A percentile compares a stretch with the other conserved stretches of the same genome.
Evolutionary conservation across 2,888 invertebrate genomes (phyloP).

Genomic region (Leptinotarsa peninsularis): DNA sequence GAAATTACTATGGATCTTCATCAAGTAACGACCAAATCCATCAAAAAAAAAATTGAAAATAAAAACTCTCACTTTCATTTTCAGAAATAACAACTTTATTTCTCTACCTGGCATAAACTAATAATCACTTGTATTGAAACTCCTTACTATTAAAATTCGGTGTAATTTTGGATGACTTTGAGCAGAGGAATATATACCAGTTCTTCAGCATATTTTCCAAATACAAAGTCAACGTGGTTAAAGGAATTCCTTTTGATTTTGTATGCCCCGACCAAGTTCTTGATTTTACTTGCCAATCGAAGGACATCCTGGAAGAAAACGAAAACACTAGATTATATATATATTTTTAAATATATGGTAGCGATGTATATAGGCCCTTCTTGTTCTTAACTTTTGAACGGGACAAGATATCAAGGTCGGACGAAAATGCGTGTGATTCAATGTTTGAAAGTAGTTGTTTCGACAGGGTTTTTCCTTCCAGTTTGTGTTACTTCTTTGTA

Average conservation of each 20-base stretch:
- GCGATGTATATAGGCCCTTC: neutral
- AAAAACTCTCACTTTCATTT: neutral
- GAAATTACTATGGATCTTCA: too few relatives aligned
- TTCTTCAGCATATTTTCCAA: constrained; percentile 72
- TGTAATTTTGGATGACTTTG: constrained; percentile 52
- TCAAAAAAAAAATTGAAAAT: neutral
- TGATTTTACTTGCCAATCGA: constrained; percentile 66
- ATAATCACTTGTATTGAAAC: neutral
- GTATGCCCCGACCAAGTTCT: constrained; percentile 71
- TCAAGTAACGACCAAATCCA: too few relatives aligned
- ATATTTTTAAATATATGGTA: neutral
- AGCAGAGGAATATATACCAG: constrained; percentile 69
- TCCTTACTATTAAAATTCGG: constrained; percentile 2
- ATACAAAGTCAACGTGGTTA: constrained; percentile 81
- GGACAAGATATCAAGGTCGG: too few relatives aligned
- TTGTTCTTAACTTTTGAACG: too few relatives aligned
- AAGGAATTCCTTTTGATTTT: constrained; percentile 74
- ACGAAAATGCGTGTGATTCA: too few relatives aligned
- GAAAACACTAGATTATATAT: neutral
- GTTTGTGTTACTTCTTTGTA: too few relatives aligned
- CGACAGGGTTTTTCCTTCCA: too few relatives aligned
- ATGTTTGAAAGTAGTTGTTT: too few relatives aligned
- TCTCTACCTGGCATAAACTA: neutral
- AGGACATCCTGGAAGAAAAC: constrained; percentile 46
- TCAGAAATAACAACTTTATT: neutral